These are phyloP conservation scores for Carollia perspicillata DNA, from an alignment of 2,113 vertebrate genomes.

Conservation along the genomic window DNA sequence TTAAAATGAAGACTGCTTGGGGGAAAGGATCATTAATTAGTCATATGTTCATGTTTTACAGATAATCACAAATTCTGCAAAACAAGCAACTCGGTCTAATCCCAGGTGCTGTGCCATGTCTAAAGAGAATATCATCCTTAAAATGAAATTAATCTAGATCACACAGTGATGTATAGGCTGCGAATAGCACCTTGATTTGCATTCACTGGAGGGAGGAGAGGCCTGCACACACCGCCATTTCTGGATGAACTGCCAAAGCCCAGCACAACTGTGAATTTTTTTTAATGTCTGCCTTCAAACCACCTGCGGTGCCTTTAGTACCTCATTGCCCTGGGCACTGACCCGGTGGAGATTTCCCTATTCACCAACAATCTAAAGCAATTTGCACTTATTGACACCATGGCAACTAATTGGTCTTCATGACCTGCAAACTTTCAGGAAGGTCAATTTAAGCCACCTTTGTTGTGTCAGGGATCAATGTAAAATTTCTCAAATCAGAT, in stretches of 20 bases:
- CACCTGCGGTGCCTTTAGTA: conserved; percentile 64
- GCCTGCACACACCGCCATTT: not conserved
- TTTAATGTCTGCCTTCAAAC: conserved; percentile 35
- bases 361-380: conserved; percentile 65
- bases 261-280: not conserved
- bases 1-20: conserved; percentile 46
- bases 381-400: conserved; percentile 72
- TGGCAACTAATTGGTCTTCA: conserved; percentile 74
- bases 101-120: not conserved
- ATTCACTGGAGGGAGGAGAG: not conserved
- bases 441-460: conserved; percentile 63
- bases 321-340: conserved; percentile 71
- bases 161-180: not conserved
- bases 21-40: conserved; percentile 51
- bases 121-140: not conserved
- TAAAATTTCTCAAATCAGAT: conserved; percentile 51
- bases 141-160: not conserved
- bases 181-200: not conserved
- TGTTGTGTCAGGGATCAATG: conserved; percentile 44
- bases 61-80: not conserved
- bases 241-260: not conserved
- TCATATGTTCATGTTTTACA: conserved; percentile 15
- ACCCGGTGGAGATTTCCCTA: conserved; percentile 70
- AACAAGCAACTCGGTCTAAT: not conserved
- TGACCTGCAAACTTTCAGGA: conserved; percentile 66